Evolutionary conservation across 2,888 invertebrate species (phyloP).

Genomic region (Oligia strigilis): DNA sequence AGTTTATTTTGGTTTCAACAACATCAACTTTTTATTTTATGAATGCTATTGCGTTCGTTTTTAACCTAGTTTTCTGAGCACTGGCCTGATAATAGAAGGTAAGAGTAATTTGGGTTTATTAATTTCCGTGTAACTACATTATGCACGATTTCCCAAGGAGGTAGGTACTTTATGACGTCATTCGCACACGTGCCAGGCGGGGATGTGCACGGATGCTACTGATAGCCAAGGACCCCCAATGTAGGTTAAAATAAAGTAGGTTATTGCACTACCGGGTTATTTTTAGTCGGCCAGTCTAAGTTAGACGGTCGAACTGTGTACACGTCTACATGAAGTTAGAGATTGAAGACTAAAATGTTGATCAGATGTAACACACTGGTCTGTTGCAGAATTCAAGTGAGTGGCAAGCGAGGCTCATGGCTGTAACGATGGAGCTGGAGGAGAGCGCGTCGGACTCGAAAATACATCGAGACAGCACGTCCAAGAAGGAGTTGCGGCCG

Average conservation of each 20-base stretch:
- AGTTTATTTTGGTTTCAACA: conserved; percentile 44
- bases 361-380: conserved; percentile 60
- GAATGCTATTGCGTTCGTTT: conserved; percentile 73
- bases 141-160: conserved; percentile 80
- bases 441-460: conserved; percentile 88
- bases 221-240: conserved; percentile 85
- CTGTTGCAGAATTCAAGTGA: conserved; percentile 78
- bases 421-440: conserved; percentile 88
- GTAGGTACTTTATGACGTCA: conserved; percentile 85
- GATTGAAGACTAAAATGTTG: conserved; percentile 72
- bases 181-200: conserved; percentile 86
- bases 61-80: conserved; percentile 81
- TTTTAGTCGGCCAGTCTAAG: conserved; percentile 82
- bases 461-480: conserved; percentile 84
- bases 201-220: conserved; percentile 83
- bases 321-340: conserved; percentile 73
- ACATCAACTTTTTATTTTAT: conserved; percentile 46
- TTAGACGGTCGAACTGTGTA: conserved; percentile 73
- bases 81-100: conserved; percentile 80
- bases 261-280: conserved; percentile 88
- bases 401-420: conserved; percentile 79
- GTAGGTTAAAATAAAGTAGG: conserved; percentile 90
- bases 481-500: conserved; percentile 85
- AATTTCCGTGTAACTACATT: conserved; percentile 85
- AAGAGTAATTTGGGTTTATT: conserved; percentile 84